A percentile compares a stretch with the other conserved stretches of the same genome.
phyloP scores from a whole-genome alignment of 2,113 vertebrate species.

The Monarcha castaneiventris region DNA sequence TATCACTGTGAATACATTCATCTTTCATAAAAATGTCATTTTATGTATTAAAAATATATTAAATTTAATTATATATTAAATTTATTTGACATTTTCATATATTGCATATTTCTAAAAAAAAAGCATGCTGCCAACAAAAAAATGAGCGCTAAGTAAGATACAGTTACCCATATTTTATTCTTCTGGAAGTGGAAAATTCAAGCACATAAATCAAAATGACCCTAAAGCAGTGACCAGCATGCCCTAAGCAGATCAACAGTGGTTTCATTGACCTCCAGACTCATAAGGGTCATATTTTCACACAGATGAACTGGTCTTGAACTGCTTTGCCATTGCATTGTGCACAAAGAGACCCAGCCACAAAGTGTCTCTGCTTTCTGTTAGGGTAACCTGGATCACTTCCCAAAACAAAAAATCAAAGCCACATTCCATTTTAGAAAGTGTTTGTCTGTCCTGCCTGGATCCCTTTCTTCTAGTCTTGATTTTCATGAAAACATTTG shows the following conservation, averaged over 20 bases:
- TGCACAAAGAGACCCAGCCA: slow-evolving; percentile 15
- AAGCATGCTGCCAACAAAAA: neutral
- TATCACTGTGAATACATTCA: neutral
- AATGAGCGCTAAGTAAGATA: neutral
- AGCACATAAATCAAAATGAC: slow-evolving; percentile 63
- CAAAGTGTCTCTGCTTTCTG: slow-evolving; percentile 44
- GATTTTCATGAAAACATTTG: neutral
- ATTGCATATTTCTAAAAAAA: neutral
- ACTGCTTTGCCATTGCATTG: slow-evolving; percentile 43
- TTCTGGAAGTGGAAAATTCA: slow-evolving; percentile 50
- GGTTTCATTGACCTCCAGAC: slow-evolving; percentile 53
- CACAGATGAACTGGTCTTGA: slow-evolving; percentile 66
- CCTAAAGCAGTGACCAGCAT: slow-evolving; percentile 58
- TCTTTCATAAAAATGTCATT: neutral
- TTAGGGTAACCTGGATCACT: neutral
- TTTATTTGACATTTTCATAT: neutral
- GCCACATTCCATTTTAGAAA: neutral
- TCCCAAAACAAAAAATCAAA: slow-evolving; percentile 1
- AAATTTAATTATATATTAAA: neutral
- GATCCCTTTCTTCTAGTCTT: neutral
- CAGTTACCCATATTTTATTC: slow-evolving; percentile 20
- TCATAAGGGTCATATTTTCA: slow-evolving; percentile 62
- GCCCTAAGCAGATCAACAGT: slow-evolving; percentile 54
- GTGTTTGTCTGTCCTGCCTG: neutral
- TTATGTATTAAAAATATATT: neutral